Evolutionary conservation across 2,888 invertebrate genomes (phyloP).

Genomic region (Nyleta sp.): DNA sequence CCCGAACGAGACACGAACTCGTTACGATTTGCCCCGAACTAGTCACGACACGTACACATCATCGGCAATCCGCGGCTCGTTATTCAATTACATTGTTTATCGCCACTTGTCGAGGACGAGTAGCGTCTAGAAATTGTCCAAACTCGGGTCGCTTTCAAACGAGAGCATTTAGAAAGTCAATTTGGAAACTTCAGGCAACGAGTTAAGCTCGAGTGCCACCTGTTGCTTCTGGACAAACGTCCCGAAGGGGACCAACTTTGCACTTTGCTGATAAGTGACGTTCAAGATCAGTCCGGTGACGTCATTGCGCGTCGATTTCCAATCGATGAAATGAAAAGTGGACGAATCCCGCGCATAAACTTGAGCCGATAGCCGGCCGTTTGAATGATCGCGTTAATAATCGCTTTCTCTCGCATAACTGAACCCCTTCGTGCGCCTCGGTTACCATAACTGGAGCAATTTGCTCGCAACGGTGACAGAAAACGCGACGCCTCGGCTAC

Average conservation of each 20-base stretch:
- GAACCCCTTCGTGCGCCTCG: slow-evolving; percentile 21
- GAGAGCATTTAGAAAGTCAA: slow-evolving; percentile 42
- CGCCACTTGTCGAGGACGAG: too few relatives aligned
- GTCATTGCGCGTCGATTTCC: slow-evolving; percentile 28
- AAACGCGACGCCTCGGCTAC: slow-evolving; percentile 21
- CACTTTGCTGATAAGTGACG: too few relatives aligned
- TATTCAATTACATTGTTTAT: too few relatives aligned
- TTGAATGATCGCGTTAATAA: slow-evolving; percentile 49
- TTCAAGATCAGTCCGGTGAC: slow-evolving; percentile 2
- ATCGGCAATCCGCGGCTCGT: too few relatives aligned
- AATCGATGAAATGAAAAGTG: slow-evolving; percentile 53
- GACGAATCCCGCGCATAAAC: slow-evolving; percentile 34
- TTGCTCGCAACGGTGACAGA: slow-evolving; percentile 45
- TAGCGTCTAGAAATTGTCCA: too few relatives aligned
- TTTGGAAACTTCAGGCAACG: slow-evolving; percentile 25
- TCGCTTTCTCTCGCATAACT: slow-evolving; percentile 60
- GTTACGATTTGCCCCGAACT: too few relatives aligned
- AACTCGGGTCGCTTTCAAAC: slow-evolving; percentile 30
- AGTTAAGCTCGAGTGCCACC: slow-evolving; percentile 31
- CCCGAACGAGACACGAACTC: too few relatives aligned
- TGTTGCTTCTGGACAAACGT: slow-evolving; percentile 7
- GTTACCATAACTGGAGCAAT: slow-evolving; percentile 54
- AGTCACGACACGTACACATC: too few relatives aligned
- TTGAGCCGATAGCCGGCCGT: slow-evolving; percentile 30
- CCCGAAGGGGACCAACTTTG: neutral